Evolutionary conservation across 37 sponge, comb jelly and placozoan species (phyloP), one percentile per base, ranked within the genome.

Genomic region (Agelas oroides): DNA sequence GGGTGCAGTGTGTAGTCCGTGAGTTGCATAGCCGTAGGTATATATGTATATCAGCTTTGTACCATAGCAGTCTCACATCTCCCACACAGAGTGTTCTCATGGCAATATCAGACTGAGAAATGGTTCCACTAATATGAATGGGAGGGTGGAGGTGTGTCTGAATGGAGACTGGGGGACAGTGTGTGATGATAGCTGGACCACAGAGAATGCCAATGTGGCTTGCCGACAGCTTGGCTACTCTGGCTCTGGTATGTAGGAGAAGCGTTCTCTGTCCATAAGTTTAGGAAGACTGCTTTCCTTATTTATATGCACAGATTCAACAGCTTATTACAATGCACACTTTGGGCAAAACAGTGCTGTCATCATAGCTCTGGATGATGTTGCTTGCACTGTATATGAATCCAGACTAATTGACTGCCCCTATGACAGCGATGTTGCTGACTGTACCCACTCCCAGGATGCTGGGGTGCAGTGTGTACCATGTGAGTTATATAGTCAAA

Each of bases 71-170:
- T 25, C 24, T n/a, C 23, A n/a, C n/a, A n/a, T n/a, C n/a, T n/a
- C n/a, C n/a, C n/a, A n/a, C 8, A 46, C 46, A 46, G 46, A 3
- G 8, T 46, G 46, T 46, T 46, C 46, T 3, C 46, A 46, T 46
- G 46, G 46, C 46, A 46, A 8, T 8, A 46, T 46, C 46, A 46
- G 46, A 46, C 46, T 46, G 46, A 46, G 46, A 12, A 8, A 8
- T 46, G 46, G 46, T 46, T 46, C 46, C 8, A 46, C 6, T 46
- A 12, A 3, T 46, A 12, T 71, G 16, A 58, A 76, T 17, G 76
- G 76, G 24, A 54, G 76, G 25, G 59, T 76, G 58, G 76, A 76
- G 59, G 59, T 76, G 33, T 76, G 76, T 76, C 20, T 28, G 27
- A 23, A 53, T 25, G 59, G 59, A 25, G 35, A 32, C 28, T 76